These are phyloP conservation scores for Pocillopora damicornis DNA, from an alignment of 64 coral and sea anemone genomes.

Conservation along the genomic window DNA sequence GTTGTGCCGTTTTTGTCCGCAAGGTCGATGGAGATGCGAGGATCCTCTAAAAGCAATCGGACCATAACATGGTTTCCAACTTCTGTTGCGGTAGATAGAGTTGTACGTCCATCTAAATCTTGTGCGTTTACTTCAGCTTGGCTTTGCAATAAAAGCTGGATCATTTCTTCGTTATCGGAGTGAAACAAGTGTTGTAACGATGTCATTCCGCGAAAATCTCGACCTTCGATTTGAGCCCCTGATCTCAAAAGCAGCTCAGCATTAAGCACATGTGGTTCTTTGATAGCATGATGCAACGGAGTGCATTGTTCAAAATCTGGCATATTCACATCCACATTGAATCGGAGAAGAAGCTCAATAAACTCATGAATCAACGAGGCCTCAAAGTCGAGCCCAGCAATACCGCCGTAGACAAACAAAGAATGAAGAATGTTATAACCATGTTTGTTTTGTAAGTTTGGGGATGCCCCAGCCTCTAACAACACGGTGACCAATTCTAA, in stretches of 20 bases:
- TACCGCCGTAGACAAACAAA: constrained; percentile 40
- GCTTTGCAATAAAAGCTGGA: not conserved
- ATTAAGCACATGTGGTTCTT: not conserved
- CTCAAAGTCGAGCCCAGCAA: constrained; percentile 11
- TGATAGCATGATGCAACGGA: constrained; percentile 39
- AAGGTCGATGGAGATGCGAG: not conserved
- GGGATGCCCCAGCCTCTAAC: constrained; percentile 33
- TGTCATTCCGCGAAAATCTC: constrained; percentile 31
- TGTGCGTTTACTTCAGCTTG: not conserved
- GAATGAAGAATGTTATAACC: constrained; percentile 28
- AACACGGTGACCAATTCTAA: constrained; percentile 9
- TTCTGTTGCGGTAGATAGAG: constrained; percentile 4
- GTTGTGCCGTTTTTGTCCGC: constrained; percentile 26
- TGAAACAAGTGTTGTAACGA: constrained; percentile 23
- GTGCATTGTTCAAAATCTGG: constrained; percentile 41
- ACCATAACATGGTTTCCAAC: constrained; percentile 24
- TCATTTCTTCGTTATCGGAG: constrained; percentile 19
- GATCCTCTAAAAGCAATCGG: constrained; percentile 12
- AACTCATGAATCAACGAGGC: not conserved
- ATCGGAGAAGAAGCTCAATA: constrained; percentile 1
- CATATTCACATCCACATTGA: constrained; percentile 33
- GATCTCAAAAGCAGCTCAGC: constrained; percentile 9
- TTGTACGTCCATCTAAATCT: constrained; percentile 27
- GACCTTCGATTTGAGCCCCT: not conserved
- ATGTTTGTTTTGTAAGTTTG: constrained; percentile 38